phyloP scores from a whole-genome alignment of 2,113 vertebrate genomes.

The Ursus arctos region DNA sequence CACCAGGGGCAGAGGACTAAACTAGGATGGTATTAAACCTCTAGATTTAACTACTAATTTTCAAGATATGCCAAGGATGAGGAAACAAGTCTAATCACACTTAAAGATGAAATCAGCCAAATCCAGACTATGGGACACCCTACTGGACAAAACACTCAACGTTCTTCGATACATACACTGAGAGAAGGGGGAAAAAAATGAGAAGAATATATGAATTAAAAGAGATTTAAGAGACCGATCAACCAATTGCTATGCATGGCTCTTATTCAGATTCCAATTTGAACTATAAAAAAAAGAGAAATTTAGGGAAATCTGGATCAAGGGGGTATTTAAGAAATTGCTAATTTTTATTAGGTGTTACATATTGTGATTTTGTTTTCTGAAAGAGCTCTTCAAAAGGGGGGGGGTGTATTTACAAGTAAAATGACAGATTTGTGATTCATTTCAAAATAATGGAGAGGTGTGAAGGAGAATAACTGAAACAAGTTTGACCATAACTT shows the following conservation, averaged over 20 bases:
- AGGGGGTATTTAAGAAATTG: not conserved
- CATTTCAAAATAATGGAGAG: conserved; percentile 37
- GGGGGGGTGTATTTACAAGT: not conserved
- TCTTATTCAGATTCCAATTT: conserved; percentile 3
- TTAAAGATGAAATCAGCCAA: not conserved
- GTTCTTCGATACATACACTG: not conserved
- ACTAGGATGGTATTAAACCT: not conserved
- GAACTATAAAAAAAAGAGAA: not conserved
- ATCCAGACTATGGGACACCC: not conserved
- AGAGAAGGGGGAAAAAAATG: not conserved
- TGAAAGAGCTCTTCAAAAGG: not conserved
- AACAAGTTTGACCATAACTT: not conserved
- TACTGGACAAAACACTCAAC: not conserved
- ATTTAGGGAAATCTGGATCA: not conserved
- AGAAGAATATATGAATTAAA: not conserved
- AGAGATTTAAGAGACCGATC: not conserved
- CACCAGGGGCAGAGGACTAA: not conserved
- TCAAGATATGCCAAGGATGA: not conserved
- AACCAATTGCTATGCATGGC: not conserved
- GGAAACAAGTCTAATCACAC: not conserved
- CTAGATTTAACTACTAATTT: not conserved
- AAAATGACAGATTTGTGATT: not conserved
- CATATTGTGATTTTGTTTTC: not conserved
- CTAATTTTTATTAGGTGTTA: not conserved
- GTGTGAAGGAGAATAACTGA: not conserved